Conservation (phyloP, 53 echinoderm and acorn worm genomes). For the Pentamera pediparva region DNA sequence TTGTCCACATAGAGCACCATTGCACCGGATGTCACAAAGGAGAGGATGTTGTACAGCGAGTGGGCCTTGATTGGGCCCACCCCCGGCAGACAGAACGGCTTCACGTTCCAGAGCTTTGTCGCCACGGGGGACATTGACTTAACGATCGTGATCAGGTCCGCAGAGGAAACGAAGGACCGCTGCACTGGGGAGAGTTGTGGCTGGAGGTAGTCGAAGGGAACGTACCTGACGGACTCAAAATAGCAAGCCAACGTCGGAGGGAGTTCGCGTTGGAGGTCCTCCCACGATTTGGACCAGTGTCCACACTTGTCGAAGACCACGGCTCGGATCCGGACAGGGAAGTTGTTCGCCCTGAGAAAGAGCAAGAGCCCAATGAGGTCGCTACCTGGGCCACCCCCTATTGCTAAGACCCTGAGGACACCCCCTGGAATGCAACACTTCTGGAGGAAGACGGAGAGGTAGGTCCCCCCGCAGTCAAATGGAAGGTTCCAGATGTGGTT, state of each 20-base stretch:
- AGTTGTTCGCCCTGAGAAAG: background rate
- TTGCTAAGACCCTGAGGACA: background rate
- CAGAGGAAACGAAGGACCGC: background rate
- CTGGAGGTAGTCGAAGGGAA: background rate
- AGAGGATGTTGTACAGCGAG: slow-evolving; percentile 6
- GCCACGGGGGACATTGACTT: slow-evolving; percentile 12
- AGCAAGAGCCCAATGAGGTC: slow-evolving; percentile 19
- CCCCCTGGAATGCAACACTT: slow-evolving; percentile 8
- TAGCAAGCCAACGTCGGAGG: background rate
- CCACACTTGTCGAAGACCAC: background rate
- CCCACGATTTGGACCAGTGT: slow-evolving; percentile 2
- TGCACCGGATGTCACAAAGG: background rate
- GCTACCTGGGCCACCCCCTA: slow-evolving; percentile 24
- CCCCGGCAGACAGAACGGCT: background rate
- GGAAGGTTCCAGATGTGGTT: background rate
- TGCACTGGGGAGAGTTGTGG: background rate
- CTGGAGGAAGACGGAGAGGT: background rate
- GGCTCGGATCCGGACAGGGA: background rate
- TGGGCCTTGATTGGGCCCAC: background rate
- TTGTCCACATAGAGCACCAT: slow-evolving; percentile 20
- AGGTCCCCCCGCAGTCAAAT: background rate
- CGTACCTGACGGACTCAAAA: background rate
- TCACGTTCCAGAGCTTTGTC: background rate
- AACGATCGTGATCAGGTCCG: slow-evolving; percentile 7
- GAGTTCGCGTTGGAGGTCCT: background rate